Base-by-base conservation (phyloP, 2,113 vertebrate species). In the Pipra filicauda region DNA sequence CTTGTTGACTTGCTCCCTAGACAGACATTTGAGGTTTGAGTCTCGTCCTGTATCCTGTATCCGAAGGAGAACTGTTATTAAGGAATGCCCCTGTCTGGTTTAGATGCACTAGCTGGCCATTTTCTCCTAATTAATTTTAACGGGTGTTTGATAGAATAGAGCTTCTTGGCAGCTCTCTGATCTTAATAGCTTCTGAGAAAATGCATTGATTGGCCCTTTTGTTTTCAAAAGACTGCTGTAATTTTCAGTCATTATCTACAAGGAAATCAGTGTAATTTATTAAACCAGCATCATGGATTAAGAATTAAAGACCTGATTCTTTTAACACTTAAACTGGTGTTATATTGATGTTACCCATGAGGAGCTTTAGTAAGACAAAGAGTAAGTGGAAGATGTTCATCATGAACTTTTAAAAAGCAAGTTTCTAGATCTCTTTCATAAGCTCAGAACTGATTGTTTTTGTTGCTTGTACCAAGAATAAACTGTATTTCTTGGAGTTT, bases 161-260 rank as follows among this genome's bases (percentile, higher is more conserved):
- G 46, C 64, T 96, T 83, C 78, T 95, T 96, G 96, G 92, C 95
- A 94, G 79, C 65, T 61, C 57, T 93, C 72, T 26, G 3, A 69
- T 93, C 88, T 93, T 96, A 94, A 95, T 90, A 89, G 86, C 96
- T 91, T 91, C 86, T 95, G 92, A 91, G 92, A 94, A 91, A 96
- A 67, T 62, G 76, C 93, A 94, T 94, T 85, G 95, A 95, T 91
- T 89, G 23, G 59, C 24, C 21, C 54, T 71, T 96, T 94, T 87
- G 72, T 84, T 93, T 96, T 93, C 72, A 81, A 69, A 94, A 93
- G 90, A 74, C 49, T 84, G 88, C 76, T 96, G 65, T 88, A 77
- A 88, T 96, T 95, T 96, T 88, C 75, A 91, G 65, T 71, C 76
- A 91, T 95, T 89, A 69, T 81, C 71, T 85, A 1, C 88, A 71